Conservation (phyloP, 2,113 vertebrate genomes). For the Pan troglodytes region NHGRI_mPanTro3-v2.1_pri NC_072403.2:138026501-138027000, state of each 20-base stretch:
- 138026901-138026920: neutral
- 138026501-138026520: neutral
- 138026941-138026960: neutral
- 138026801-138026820: neutral
- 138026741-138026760: neutral
- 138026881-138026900: neutral
- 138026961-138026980: neutral
- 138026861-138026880: neutral
- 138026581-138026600: conserved; percentile 8
- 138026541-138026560: neutral
- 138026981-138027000: neutral
- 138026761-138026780: neutral
- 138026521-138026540: neutral
- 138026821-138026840: neutral
- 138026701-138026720: neutral
- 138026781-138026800: neutral
- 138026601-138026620: neutral
- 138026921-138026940: neutral
- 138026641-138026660: neutral
- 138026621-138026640: neutral
- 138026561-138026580: neutral
- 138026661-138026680: neutral
- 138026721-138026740: neutral
- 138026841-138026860: neutral
- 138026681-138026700: neutral